phyloP scores from a whole-genome alignment of 2,113 vertebrate species.

The Brachirus orientalis region DNA sequence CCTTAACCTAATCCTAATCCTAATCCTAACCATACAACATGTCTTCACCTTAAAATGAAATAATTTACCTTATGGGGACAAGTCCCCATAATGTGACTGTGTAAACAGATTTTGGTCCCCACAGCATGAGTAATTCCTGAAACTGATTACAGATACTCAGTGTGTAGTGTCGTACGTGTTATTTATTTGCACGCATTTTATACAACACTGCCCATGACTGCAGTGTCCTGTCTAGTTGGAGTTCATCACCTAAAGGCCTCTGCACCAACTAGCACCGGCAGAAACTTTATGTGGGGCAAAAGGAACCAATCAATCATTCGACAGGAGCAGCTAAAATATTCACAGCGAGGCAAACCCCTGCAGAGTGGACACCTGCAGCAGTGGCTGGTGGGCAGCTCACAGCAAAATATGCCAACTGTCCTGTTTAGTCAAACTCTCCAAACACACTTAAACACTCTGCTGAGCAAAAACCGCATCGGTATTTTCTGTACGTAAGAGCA shows the following conservation, averaged over 20 bases:
- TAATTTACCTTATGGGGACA: too few relatives aligned
- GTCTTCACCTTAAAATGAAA: too few relatives aligned
- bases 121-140: too few relatives aligned
- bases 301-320: slow-evolving; percentile 61
- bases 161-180: too few relatives aligned
- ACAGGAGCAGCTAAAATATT: slow-evolving; percentile 47
- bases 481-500: slow-evolving; percentile 1
- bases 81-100: too few relatives aligned
- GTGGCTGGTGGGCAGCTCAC: slow-evolving; percentile 31
- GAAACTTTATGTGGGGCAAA: slow-evolving; percentile 31
- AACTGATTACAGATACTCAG: too few relatives aligned
- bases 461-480: not conserved
- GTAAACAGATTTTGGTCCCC: too few relatives aligned
- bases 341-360: slow-evolving; percentile 33
- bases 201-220: not conserved
- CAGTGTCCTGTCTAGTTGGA: not conserved
- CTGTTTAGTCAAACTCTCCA: slow-evolving; percentile 8
- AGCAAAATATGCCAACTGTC: slow-evolving; percentile 44
- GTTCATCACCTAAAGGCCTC: slow-evolving; percentile 38
- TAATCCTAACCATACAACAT: too few relatives aligned
- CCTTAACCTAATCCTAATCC: too few relatives aligned
- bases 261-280: slow-evolving; percentile 26
- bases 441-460: not conserved
- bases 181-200: not conserved
- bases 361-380: slow-evolving; percentile 73